These are phyloP conservation scores for Gastrophryne carolinensis DNA, from an alignment of 2,797 vertebrate species.

Conservation along the genomic window DNA sequence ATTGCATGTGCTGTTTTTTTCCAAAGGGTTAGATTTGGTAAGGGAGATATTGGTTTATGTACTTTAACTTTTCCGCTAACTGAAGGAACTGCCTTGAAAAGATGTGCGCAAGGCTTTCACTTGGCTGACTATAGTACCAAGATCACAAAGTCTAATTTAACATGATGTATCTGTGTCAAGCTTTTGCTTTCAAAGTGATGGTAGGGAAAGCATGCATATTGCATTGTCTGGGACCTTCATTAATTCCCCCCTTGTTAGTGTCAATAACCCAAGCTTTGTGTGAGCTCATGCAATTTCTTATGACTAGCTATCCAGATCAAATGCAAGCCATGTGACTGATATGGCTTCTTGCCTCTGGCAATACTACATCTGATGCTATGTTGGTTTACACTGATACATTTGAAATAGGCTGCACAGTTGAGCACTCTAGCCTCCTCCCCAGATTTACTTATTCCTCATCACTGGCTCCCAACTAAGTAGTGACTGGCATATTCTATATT, in stretches of 20 bases:
- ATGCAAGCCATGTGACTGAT: constrained; percentile 21
- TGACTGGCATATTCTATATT: constrained; percentile 23
- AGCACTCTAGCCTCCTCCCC: constrained; percentile 1
- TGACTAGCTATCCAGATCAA: constrained; percentile 42
- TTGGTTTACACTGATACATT: background rate
- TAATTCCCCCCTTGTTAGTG: constrained; percentile 37
- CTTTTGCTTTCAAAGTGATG: background rate
- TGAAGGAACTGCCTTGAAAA: too few relatives aligned
- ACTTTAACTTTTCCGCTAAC: too few relatives aligned
- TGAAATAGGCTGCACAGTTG: constrained; percentile 4
- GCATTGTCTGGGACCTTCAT: constrained; percentile 26
- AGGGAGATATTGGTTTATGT: too few relatives aligned
- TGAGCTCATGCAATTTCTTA: constrained; percentile 26
- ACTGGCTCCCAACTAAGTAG: background rate
- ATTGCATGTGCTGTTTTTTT: too few relatives aligned
- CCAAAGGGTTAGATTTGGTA: too few relatives aligned
- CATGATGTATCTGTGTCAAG: constrained; percentile 33
- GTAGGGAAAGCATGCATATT: constrained; percentile 15
- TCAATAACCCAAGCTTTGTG: constrained; percentile 29
- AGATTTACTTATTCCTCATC: constrained; percentile 3
- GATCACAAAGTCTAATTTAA: constrained; percentile 21
- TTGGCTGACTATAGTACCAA: background rate
- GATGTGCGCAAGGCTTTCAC: background rate
- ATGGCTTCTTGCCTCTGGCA: constrained; percentile 30
- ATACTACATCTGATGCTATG: constrained; percentile 8